Conservation (phyloP, 2,797 vertebrate genomes). For the Jordanella pulchra region DNA sequence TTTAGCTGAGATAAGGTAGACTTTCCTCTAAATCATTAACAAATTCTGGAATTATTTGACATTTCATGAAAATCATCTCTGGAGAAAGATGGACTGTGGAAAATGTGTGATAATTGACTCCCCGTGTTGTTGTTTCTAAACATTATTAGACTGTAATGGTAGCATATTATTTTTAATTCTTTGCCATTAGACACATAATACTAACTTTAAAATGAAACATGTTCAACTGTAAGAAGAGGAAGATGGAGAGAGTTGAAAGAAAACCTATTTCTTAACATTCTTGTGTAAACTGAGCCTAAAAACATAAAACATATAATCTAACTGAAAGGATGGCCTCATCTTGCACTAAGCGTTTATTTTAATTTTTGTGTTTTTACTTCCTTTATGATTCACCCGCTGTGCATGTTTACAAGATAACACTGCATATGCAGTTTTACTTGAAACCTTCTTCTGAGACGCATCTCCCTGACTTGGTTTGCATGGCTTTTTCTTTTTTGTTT, state of each 20-base stretch:
- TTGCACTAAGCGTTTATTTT: background rate
- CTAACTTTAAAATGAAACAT: no score
- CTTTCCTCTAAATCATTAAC: background rate
- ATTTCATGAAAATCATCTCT: background rate
- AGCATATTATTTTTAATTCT: no score
- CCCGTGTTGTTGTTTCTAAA: no score
- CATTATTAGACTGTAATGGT: no score
- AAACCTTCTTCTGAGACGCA: background rate
- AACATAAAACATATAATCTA: no score
- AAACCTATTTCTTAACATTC: no score
- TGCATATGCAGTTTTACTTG: background rate
- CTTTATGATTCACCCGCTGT: background rate
- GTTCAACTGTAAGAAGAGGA: no score
- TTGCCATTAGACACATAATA: no score
- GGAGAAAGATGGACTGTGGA: background rate
- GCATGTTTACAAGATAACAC: background rate
- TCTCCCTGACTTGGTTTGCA: background rate
- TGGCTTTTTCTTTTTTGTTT: background rate
- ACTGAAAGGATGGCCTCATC: background rate
- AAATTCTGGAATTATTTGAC: background rate
- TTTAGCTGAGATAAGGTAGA: no score
- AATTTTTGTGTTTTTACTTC: background rate
- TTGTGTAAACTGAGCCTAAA: no score
- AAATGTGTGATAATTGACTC: no score
- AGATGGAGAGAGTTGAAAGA: no score